phyloP scores from a whole-genome alignment of 2,113 vertebrate genomes.

The Gavia stellata region DNA sequence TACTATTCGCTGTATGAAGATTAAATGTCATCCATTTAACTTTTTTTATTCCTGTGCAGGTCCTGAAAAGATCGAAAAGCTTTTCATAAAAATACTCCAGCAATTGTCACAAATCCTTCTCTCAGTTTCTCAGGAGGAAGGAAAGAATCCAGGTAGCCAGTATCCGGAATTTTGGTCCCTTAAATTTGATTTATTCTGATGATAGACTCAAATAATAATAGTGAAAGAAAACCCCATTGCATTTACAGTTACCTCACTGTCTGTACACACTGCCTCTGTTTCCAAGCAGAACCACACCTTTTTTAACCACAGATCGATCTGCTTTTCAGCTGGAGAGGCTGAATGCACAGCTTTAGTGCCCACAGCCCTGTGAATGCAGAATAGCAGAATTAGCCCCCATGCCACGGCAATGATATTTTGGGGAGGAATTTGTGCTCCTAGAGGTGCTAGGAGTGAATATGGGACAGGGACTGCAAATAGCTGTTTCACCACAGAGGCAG shows the following conservation, averaged over 20 bases:
- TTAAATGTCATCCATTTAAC: neutral
- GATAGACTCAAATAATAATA: neutral
- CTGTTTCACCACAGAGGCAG: neutral
- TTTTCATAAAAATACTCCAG: neutral
- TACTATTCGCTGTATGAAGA: neutral
- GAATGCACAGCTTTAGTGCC: fast-evolving
- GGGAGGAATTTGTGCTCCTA: neutral
- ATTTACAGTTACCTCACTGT: neutral
- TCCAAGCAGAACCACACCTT: slow-evolving; percentile 38
- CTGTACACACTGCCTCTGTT: neutral
- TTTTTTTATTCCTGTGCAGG: neutral
- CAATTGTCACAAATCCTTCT: neutral
- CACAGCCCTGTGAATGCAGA: fast-evolving
- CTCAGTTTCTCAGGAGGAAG: neutral
- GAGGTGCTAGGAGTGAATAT: neutral
- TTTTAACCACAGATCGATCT: slow-evolving; percentile 12
- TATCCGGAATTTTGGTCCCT: neutral
- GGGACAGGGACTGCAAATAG: neutral
- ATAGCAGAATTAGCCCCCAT: neutral
- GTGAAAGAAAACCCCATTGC: neutral
- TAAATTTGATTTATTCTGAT: neutral
- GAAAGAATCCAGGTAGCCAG: neutral
- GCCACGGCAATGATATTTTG: neutral
- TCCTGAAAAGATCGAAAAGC: neutral
- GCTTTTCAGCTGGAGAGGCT: neutral